These are phyloP conservation scores for Paratilapia polleni DNA, from an alignment of 2,113 vertebrate species.

Conservation along the genomic window DNA sequence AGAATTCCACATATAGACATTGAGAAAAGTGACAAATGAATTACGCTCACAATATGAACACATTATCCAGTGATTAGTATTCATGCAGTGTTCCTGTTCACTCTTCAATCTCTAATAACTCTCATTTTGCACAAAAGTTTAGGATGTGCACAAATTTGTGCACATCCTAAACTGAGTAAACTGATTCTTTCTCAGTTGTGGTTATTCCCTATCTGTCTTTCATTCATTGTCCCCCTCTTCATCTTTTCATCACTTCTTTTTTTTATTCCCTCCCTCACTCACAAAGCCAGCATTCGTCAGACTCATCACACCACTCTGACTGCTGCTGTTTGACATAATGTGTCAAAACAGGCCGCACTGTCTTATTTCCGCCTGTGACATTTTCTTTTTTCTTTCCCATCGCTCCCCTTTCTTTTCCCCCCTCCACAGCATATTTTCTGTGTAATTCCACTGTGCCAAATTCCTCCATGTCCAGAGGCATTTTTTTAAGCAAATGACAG, in stretches of 20 bases:
- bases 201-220: neutral
- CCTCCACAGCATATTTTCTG: slow-evolving; percentile 11
- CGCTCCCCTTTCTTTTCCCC: neutral
- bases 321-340: slow-evolving; percentile 49
- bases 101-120: neutral
- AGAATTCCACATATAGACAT: neutral
- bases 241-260: slow-evolving; percentile 31
- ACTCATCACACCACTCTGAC: slow-evolving; percentile 15
- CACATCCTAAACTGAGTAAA: neutral
- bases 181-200: neutral
- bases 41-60: neutral
- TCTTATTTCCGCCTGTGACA: slow-evolving; percentile 50
- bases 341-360: slow-evolving; percentile 61
- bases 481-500: slow-evolving; percentile 48
- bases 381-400: slow-evolving; percentile 32
- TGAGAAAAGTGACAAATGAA: neutral
- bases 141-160: neutral
- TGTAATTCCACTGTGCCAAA: slow-evolving; percentile 41
- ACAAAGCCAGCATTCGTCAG: slow-evolving; percentile 17
- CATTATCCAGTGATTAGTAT: neutral
- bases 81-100: neutral
- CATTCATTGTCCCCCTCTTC: slow-evolving; percentile 9
- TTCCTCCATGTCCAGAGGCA: slow-evolving; percentile 51
- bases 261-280: neutral
- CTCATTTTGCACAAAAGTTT: neutral